phyloP scores from a whole-genome alignment of 2,797 vertebrate species.

The Melanotaenia trifasciata region DNA sequence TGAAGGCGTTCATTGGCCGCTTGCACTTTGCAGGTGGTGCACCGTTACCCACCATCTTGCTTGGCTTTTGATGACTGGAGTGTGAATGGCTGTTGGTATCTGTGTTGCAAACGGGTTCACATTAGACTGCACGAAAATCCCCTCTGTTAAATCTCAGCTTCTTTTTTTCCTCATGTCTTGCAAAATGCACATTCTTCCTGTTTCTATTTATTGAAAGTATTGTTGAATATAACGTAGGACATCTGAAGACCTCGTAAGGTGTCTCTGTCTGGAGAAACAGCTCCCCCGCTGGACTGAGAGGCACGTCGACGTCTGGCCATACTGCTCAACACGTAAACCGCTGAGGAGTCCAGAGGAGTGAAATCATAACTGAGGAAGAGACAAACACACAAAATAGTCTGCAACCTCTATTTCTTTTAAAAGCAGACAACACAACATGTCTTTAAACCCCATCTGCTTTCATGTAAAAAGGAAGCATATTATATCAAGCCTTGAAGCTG shows the following conservation, averaged over 20 bases:
- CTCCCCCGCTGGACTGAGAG: conserved; percentile 89
- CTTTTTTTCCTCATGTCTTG: neutral
- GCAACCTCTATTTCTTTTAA: neutral
- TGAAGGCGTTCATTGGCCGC: conserved; percentile 99
- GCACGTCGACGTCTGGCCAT: conserved; percentile 95
- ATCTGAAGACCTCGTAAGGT: conserved; percentile 63
- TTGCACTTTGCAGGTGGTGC: conserved; percentile 93
- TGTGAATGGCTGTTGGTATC: conserved; percentile 70
- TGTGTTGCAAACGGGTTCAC: conserved; percentile 32
- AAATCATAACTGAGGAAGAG: conserved; percentile 90
- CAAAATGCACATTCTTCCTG: neutral
- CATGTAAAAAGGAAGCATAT: neutral
- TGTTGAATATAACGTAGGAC: neutral
- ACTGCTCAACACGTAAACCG: conserved; percentile 96
- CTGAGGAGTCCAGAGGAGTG: conserved; percentile 96
- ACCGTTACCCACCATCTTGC: conserved; percentile 84
- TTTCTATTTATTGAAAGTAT: neutral
- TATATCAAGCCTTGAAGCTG: too few species aligned
- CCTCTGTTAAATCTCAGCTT: neutral
- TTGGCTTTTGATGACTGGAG: conserved; percentile 85
- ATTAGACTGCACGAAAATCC: neutral
- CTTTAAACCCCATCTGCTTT: neutral
- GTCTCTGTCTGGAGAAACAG: conserved; percentile 87
- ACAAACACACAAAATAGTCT: neutral
- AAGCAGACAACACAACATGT: neutral